These are phyloP conservation scores for Anthrax anthrax DNA, from an alignment of 2,888 invertebrate species.

Conservation along the genomic window DNA sequence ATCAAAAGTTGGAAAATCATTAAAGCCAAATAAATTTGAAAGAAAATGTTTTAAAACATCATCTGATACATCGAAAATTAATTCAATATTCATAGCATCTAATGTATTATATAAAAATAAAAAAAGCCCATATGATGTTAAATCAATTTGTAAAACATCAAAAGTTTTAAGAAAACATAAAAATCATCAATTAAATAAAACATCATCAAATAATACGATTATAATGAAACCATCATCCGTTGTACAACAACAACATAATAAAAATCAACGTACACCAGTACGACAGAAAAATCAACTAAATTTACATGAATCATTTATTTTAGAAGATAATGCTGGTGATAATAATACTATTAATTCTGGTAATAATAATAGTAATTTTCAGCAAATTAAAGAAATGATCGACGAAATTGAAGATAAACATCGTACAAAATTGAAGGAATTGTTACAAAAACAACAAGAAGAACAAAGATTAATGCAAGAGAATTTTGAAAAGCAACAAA, in stretches of 20 bases:
- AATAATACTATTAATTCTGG: no score
- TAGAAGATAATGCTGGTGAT: no score
- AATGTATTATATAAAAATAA: no score
- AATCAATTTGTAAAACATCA: slow-evolving; percentile 12
- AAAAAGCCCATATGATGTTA: slow-evolving; percentile 15
- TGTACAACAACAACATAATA: background rate
- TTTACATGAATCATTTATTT: no score
- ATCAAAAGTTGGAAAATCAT: no score
- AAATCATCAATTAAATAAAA: background rate
- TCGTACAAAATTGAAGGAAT: slow-evolving; percentile 43
- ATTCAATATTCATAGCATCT: no score
- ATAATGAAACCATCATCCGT: background rate
- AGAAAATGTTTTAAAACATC: no score
- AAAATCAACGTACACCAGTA: background rate
- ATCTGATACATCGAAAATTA: no score
- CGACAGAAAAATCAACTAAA: background rate
- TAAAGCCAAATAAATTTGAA: no score
- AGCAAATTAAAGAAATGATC: slow-evolving; percentile 8
- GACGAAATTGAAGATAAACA: slow-evolving; percentile 45
- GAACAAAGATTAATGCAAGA: slow-evolving; percentile 49
- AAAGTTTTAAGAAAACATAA: slow-evolving; percentile 12
- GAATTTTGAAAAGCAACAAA: slow-evolving; percentile 51
- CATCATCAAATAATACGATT: no score
- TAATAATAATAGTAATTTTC: background rate
- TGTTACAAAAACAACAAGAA: slow-evolving; percentile 47